Evolutionary conservation across 2,113 vertebrate genomes (phyloP), one percentile per base, ranked within the genome.

Genomic region (Hydrochoerus hydrochaeris): DNA sequence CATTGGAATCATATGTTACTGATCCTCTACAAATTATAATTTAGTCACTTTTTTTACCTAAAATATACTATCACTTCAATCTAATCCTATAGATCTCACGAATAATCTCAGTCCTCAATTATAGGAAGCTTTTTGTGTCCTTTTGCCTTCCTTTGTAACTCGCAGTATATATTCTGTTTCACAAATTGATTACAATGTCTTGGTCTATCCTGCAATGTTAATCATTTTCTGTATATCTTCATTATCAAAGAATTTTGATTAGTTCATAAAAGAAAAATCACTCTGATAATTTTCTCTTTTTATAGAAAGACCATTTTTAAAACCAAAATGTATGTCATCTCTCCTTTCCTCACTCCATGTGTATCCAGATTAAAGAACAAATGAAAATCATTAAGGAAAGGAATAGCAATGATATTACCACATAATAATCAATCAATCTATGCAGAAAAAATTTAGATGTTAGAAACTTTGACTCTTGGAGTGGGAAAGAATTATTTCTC

Each of bases 321-420:
- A 82, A 22, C 30, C 13, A 77, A 89, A 85, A 62, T 82, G 30
- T 62, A 30, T 71, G 7, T 38, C 38, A 35, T 14, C 89, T 52
- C 22, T 67, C 10, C 44, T n/a, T 54, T 73, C 6, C 20, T 77
- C 24, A 89, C 3, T 75, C 12, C 19, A 17, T 78, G 63, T 14
- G 12, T 71, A 49, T 63, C 17, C 58, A 80, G n/a, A 46, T 46
- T 71, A 83, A 93, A 77, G 60, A 63, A 75, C 57, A 62, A 89
- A 60, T 92, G 28, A 65, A 95, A 82, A 24, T 35, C 28, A 63
- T 82, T 69, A 92, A 77, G n/a, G 12, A 78, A 83, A 94, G 87
- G 5, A 84, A 60, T 30, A 84, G 14, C 1, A 17, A 38, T 35
- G 60, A 24, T 44, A 67, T 67, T 54, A 30, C 17, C 24, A 49